A percentile compares a stretch with the other conserved stretches of the same genome.
These are phyloP conservation scores for Diplosoma virens DNA, from an alignment of 23 tunicate genomes.

Conservation along the genomic window DNA sequence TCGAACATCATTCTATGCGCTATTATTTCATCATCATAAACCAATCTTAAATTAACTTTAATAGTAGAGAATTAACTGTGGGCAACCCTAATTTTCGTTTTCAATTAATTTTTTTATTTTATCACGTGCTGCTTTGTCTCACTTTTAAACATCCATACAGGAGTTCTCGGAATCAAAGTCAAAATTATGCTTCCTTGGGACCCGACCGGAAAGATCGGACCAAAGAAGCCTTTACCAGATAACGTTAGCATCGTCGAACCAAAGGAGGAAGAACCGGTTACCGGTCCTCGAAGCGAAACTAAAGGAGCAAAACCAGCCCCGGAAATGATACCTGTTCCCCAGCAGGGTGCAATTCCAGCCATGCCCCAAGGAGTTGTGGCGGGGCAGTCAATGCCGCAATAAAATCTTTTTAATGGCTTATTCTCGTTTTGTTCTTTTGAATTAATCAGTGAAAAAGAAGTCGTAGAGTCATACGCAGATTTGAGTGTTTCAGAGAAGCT, in stretches of 20 bases:
- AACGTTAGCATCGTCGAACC: constrained; percentile 94
- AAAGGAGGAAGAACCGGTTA: constrained; percentile 85
- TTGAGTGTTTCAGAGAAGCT: too few relatives aligned
- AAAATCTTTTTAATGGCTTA: neutral
- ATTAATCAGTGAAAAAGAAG: too few relatives aligned
- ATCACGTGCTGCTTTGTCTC: too few relatives aligned
- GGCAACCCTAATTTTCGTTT: too few relatives aligned
- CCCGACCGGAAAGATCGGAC: constrained; percentile 94
- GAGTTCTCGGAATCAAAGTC: constrained; percentile 89
- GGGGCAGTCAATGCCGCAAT: constrained; percentile 26
- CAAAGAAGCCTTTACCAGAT: constrained; percentile 95
- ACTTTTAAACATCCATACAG: too few relatives aligned
- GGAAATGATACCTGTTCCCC: constrained; percentile 44
- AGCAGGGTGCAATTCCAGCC: constrained; percentile 28
- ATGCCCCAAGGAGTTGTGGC: constrained; percentile 35
- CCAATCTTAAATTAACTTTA: too few relatives aligned
- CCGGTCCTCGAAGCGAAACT: constrained; percentile 83
- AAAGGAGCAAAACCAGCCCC: constrained; percentile 69
- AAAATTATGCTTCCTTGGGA: constrained; percentile 97
- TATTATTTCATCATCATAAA: too few relatives aligned
- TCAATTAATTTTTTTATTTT: too few relatives aligned
- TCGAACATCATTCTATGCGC: too few relatives aligned
- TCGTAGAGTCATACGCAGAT: too few relatives aligned
- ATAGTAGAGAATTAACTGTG: too few relatives aligned
- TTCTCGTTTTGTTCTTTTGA: too few relatives aligned